Evolutionary conservation across 2,797 vertebrate species (phyloP).

Genomic region (Geotrypetes seraphini): DNA sequence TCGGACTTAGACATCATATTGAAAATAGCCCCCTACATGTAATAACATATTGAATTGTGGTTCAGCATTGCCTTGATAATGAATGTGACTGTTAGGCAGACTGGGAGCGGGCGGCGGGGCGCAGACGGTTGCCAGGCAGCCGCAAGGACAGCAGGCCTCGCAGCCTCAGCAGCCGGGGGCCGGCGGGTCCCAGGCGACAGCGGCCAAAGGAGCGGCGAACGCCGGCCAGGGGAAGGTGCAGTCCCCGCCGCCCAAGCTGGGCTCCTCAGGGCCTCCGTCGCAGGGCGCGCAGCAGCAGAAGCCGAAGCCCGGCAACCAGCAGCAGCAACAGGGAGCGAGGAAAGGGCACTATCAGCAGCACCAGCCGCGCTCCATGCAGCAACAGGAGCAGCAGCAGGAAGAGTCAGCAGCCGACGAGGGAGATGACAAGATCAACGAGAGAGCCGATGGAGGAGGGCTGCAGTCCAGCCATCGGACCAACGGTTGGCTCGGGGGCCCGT

Average conservation of each 20-base stretch:
- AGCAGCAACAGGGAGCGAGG: constrained; percentile 2
- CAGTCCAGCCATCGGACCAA: too few relatives aligned
- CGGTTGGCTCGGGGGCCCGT: too few relatives aligned
- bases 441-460: too few relatives aligned
- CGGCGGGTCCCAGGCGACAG: constrained; percentile 13
- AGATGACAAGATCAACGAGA: neutral
- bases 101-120: constrained; percentile 2
- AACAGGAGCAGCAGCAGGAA: constrained; percentile 15
- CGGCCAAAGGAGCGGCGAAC: neutral
- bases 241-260: constrained; percentile 33
- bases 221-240: constrained; percentile 26
- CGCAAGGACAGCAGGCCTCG: constrained; percentile 2
- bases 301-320: neutral
- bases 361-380: constrained; percentile 24
- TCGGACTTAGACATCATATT: too few relatives aligned
- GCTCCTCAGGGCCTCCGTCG: constrained; percentile 10
- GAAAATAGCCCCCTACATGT: too few relatives aligned
- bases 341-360: constrained; percentile 29
- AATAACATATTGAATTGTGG: too few relatives aligned
- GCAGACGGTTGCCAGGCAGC: constrained; percentile 7
- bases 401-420: too few relatives aligned
- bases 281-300: constrained; percentile 10
- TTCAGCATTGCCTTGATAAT: too few relatives aligned
- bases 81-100: too few relatives aligned
- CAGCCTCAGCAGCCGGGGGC: constrained; percentile 41